Percentiles rank a stretch among this genome's conserved stretches.
Conservation (phyloP, 2,113 vertebrate genomes). For the Scartelaos histophorus region DNA sequence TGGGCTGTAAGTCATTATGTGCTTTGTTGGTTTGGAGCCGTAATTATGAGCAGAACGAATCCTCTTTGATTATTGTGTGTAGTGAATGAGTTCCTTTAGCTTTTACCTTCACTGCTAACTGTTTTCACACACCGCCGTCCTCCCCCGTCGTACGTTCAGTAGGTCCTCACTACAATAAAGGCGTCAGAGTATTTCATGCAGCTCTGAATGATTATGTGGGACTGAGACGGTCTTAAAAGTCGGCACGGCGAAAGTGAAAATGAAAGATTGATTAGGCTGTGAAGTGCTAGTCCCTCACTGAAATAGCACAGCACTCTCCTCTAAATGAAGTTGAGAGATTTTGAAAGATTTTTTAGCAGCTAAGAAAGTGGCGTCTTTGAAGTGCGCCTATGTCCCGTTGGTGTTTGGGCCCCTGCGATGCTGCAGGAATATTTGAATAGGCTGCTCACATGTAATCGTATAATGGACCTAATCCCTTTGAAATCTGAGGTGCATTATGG, state of each 20-base stretch:
- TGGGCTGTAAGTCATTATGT: slow-evolving; percentile 83
- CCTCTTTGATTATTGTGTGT: slow-evolving; percentile 90
- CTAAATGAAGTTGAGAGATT: slow-evolving; percentile 65
- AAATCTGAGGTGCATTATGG: neutral
- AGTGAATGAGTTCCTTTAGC: slow-evolving; percentile 88
- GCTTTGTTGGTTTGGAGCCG: slow-evolving; percentile 96
- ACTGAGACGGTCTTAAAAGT: slow-evolving; percentile 33
- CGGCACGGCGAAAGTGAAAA: slow-evolving; percentile 32
- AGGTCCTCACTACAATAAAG: slow-evolving; percentile 14
- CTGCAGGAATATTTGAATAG: slow-evolving; percentile 59
- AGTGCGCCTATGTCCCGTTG: slow-evolving; percentile 60
- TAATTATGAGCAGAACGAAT: slow-evolving; percentile 91
- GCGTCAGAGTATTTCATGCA: slow-evolving; percentile 12
- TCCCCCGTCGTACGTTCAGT: slow-evolving; percentile 22
- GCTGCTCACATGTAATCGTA: slow-evolving; percentile 21
- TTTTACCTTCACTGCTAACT: slow-evolving; percentile 81
- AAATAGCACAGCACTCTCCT: slow-evolving; percentile 51
- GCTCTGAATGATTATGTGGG: slow-evolving; percentile 33
- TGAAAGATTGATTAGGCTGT: slow-evolving; percentile 63
- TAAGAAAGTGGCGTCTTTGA: slow-evolving; percentile 67
- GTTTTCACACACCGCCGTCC: slow-evolving; percentile 36
- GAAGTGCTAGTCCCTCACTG: slow-evolving; percentile 47
- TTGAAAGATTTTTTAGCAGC: slow-evolving; percentile 53
- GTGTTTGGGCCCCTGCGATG: slow-evolving; percentile 43
- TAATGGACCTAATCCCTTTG: slow-evolving; percentile 32